These are phyloP conservation scores for Chaetogeoica ovagalla DNA, from an alignment of 2,888 invertebrate species.

Conservation along the genomic window DNA sequence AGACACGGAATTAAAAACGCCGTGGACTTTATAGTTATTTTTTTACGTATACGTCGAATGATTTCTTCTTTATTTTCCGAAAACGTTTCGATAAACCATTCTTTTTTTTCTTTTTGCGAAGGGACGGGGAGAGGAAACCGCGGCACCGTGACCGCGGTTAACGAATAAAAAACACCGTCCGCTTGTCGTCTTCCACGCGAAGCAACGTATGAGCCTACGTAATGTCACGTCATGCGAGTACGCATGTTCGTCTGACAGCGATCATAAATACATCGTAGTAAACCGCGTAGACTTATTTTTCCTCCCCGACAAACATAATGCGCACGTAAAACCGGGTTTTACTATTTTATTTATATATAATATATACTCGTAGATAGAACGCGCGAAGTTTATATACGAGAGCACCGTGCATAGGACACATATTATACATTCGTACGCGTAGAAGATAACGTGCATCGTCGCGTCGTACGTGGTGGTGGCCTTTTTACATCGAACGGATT, in stretches of 20 bases:
- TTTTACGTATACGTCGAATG: neutral
- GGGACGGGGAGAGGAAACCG: too few relatives aligned
- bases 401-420: too few relatives aligned
- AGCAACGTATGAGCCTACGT: neutral
- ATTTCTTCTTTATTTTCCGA: neutral
- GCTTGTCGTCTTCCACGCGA: neutral
- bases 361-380: neutral
- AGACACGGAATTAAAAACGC: conserved; percentile 24
- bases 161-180: too few relatives aligned
- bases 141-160: too few relatives aligned
- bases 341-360: neutral
- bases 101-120: too few relatives aligned
- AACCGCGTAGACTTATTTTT: conserved; percentile 20
- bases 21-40: neutral
- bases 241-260: conserved; percentile 21
- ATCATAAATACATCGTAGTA: conserved; percentile 40
- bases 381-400: neutral
- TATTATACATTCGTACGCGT: neutral
- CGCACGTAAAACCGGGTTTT: neutral
- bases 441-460: too few relatives aligned
- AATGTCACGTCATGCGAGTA: conserved; percentile 8
- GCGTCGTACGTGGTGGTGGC: too few relatives aligned
- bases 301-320: neutral
- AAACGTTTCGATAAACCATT: neutral
- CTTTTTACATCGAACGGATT: too few relatives aligned